These are phyloP conservation scores for Andinoacara biseriatus DNA, from an alignment of 2,113 vertebrate genomes.

Conservation along the genomic window DNA sequence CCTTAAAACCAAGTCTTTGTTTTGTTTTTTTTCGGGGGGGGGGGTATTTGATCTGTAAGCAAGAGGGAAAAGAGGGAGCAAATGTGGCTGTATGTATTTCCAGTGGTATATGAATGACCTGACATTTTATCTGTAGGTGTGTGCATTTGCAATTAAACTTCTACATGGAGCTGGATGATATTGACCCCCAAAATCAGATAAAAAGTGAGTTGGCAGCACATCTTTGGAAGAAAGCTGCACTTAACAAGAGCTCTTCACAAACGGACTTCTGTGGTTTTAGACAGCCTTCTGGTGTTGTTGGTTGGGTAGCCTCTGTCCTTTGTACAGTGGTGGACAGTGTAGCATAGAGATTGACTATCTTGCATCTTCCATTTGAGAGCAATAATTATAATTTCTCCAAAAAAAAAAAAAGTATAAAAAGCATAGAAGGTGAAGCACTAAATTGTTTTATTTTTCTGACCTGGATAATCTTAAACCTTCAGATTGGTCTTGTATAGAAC, in stretches of 20 bases:
- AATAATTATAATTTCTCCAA: no score
- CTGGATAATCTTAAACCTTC: neutral
- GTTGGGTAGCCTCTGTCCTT: neutral
- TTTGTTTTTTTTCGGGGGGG: neutral
- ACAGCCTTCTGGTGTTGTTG: neutral
- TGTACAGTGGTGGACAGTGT: no score
- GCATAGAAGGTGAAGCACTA: no score
- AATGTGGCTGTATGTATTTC: constrained; percentile 1
- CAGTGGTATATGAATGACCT: constrained; percentile 13
- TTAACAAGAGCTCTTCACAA: neutral
- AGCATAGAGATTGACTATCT: no score
- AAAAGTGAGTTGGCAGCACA: neutral
- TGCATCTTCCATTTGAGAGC: no score
- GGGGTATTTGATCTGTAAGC: neutral
- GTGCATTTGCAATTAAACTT: constrained; percentile 34
- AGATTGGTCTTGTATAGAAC: neutral
- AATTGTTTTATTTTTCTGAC: neutral
- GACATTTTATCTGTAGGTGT: neutral
- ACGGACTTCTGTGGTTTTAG: neutral
- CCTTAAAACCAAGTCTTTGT: neutral
- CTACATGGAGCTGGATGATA: neutral
- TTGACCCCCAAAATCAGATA: neutral
- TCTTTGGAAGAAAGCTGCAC: neutral
- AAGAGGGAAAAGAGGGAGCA: neutral
- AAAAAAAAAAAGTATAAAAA: no score